Evolutionary conservation across 2,113 vertebrate species (phyloP).

Genomic region (Lepisosteus osseus): DNA sequence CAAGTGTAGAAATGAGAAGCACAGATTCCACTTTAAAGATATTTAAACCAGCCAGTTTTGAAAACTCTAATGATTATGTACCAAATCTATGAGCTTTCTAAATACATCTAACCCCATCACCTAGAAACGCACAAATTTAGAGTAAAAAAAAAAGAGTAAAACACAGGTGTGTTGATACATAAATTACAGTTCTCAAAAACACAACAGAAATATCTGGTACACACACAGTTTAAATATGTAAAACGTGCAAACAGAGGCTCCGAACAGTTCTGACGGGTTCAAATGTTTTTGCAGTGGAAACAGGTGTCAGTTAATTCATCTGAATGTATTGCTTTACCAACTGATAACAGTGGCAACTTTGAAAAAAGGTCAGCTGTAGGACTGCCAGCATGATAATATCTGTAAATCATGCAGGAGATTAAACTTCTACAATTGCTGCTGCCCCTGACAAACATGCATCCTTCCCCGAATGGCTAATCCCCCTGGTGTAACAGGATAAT

Average conservation of each 20-base stretch:
- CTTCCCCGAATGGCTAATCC: not conserved
- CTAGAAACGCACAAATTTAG: too few relatives aligned
- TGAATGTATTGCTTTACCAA: slow-evolving; percentile 29
- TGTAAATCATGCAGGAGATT: not conserved
- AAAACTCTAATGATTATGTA: too few relatives aligned
- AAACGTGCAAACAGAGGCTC: not conserved
- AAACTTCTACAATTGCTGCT: not conserved
- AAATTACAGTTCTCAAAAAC: too few relatives aligned
- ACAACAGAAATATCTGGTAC: slow-evolving; percentile 25
- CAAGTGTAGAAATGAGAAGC: too few relatives aligned
- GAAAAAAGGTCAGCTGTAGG: slow-evolving; percentile 33
- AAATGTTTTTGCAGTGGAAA: slow-evolving; percentile 33
- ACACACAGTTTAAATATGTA: slow-evolving; percentile 29
- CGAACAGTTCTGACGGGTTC: too few relatives aligned
- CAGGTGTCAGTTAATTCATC: slow-evolving; percentile 30
- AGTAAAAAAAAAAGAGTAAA: too few relatives aligned
- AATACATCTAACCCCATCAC: too few relatives aligned
- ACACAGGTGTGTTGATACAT: too few relatives aligned
- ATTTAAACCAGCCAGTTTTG: too few relatives aligned
- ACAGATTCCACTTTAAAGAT: too few relatives aligned
- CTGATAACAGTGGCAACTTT: slow-evolving; percentile 14
- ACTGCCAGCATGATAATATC: slow-evolving; percentile 34
- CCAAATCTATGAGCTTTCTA: too few relatives aligned
- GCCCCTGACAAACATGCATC: not conserved
- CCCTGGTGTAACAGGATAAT: not conserved